A percentile compares a stretch with the other conserved stretches of the same genome.
Conservation (phyloP, 2,797 vertebrate species). For the Ceryle rudis region DNA sequence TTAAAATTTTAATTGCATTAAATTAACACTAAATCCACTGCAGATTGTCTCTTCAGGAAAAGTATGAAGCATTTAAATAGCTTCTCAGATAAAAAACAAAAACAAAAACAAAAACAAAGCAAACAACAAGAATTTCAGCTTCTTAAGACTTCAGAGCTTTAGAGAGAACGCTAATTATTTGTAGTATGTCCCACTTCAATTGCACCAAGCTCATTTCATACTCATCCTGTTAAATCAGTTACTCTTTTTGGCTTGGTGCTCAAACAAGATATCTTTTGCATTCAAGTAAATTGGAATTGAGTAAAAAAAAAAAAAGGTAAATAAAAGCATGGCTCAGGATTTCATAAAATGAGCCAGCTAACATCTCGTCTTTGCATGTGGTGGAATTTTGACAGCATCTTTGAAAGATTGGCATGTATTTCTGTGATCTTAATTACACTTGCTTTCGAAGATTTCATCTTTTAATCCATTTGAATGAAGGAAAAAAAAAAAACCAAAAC, state of each 20-base stretch:
- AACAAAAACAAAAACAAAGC: neutral
- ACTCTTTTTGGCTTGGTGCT: neutral
- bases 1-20: constrained; percentile 73
- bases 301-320: neutral
- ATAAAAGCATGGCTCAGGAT: constrained; percentile 12
- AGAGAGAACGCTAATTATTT: constrained; percentile 22
- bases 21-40: constrained; percentile 69
- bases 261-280: constrained; percentile 36
- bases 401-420: constrained; percentile 26
- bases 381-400: neutral
- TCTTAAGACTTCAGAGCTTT: neutral
- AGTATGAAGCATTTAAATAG: neutral
- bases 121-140: neutral
- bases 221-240: neutral
- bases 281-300: constrained; percentile 18
- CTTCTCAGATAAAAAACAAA: neutral
- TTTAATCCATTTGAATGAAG: neutral
- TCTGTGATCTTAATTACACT: constrained; percentile 35
- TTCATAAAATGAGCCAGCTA: neutral
- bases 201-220: neutral
- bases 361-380: neutral
- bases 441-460: constrained; percentile 25
- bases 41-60: constrained; percentile 44
- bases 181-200: neutral
- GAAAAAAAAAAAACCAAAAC: neutral